phyloP scores from a whole-genome alignment of 2,113 vertebrate species.

The Collichthys lucidus region DNA sequence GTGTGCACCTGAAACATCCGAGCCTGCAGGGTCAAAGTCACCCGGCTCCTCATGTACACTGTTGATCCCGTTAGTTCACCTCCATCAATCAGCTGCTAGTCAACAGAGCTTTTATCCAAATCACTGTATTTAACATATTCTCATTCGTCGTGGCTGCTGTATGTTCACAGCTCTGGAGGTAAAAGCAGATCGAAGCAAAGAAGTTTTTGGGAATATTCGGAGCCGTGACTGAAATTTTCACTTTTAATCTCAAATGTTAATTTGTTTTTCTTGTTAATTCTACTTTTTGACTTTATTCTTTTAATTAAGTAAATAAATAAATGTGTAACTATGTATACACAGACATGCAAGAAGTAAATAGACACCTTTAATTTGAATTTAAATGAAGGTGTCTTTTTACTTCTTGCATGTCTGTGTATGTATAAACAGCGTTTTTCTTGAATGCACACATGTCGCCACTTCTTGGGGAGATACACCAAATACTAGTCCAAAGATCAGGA shows the following conservation, averaged over 20 bases:
- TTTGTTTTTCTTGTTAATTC: background rate
- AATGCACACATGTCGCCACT: background rate
- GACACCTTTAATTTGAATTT: no score
- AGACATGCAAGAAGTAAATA: no score
- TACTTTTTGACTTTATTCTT: background rate
- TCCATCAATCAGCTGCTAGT: background rate
- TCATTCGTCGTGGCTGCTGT: background rate
- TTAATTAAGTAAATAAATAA: background rate
- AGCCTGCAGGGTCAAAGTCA: constrained; percentile 65
- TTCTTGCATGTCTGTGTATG: background rate
- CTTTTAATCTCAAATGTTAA: background rate
- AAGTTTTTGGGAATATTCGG: background rate
- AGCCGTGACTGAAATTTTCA: background rate
- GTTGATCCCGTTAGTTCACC: background rate
- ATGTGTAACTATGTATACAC: background rate
- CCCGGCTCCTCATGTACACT: constrained; percentile 16
- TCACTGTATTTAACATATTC: background rate
- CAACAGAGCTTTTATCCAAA: background rate
- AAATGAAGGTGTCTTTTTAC: no score
- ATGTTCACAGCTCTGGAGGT: background rate
- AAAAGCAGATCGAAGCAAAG: background rate
- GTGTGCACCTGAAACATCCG: constrained; percentile 75
- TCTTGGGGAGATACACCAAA: background rate
- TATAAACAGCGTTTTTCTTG: background rate
- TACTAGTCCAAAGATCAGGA: background rate